Percentiles rank a stretch among this genome's conserved stretches.
Conservation (phyloP, 2,888 invertebrate species). For the Hetaerina titia region DNA sequence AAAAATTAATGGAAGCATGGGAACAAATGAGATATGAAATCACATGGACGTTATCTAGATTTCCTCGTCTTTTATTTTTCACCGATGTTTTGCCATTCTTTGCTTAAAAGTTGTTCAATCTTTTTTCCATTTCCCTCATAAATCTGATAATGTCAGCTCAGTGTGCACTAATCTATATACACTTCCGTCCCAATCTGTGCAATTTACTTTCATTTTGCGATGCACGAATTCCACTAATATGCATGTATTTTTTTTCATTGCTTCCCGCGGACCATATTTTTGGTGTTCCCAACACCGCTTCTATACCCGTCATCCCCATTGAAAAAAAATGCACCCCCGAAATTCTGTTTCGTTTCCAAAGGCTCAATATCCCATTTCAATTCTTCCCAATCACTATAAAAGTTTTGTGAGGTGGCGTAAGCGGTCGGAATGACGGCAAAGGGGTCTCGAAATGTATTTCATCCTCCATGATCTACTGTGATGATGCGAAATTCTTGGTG, state of each 20-base stretch:
- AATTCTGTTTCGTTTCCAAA: conserved; percentile 12
- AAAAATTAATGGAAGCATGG: neutral
- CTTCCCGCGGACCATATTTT: neutral
- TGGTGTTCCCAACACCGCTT: neutral
- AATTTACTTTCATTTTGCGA: neutral
- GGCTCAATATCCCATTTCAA: conserved; percentile 4
- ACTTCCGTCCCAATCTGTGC: neutral
- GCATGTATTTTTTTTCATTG: neutral
- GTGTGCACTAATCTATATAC: neutral
- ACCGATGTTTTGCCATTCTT: neutral
- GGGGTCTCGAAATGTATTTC: neutral
- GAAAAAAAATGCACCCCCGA: neutral
- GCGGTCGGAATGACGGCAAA: neutral
- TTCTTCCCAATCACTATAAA: neutral
- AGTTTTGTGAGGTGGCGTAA: neutral
- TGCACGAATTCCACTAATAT: neutral
- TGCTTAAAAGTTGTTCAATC: neutral
- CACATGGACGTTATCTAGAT: neutral
- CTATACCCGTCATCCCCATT: neutral
- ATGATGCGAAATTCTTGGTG: too few species aligned
- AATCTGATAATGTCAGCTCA: conserved; percentile 1
- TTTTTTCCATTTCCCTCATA: neutral
- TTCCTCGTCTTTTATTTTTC: neutral
- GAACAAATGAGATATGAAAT: neutral
- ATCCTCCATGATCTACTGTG: neutral